These are phyloP conservation scores for Dasyprocta punctata DNA, from an alignment of 2,113 vertebrate species.

Conservation along the genomic window DNA sequence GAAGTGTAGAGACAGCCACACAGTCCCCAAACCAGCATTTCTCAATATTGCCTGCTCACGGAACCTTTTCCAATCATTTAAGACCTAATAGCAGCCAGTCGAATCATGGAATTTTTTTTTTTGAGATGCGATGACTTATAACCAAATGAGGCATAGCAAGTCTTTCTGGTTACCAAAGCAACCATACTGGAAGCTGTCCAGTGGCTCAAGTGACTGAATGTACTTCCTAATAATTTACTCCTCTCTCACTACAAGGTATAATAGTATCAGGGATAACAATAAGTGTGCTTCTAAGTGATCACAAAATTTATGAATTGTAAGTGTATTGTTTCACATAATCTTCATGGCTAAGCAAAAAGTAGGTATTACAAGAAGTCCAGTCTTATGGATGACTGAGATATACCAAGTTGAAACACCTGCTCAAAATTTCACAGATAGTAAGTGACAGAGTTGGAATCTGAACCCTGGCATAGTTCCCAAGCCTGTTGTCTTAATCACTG, in stretches of 20 bases:
- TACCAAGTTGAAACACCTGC: not conserved
- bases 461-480: not conserved
- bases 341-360: not conserved
- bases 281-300: not conserved
- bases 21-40: not conserved
- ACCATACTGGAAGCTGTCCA: not conserved
- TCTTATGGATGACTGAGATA: not conserved
- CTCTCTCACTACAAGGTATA: not conserved
- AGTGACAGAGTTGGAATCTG: not conserved
- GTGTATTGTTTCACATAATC: not conserved
- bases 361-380: not conserved
- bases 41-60: not conserved
- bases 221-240: not conserved
- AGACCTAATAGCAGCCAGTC: not conserved
- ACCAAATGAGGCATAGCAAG: not conserved
- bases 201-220: not conserved
- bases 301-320: not conserved
- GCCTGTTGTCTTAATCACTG: not conserved
- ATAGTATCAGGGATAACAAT: not conserved
- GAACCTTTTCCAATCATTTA: not conserved
- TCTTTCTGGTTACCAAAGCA: not conserved
- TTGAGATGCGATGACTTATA: not conserved
- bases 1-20: not conserved
- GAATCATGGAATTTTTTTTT: not conserved
- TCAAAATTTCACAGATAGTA: slow-evolving; percentile 16